These are phyloP conservation scores for Drosophila quadrilineata DNA, from an alignment of 1,140 invertebrate species.

Conservation along the genomic window DNA sequence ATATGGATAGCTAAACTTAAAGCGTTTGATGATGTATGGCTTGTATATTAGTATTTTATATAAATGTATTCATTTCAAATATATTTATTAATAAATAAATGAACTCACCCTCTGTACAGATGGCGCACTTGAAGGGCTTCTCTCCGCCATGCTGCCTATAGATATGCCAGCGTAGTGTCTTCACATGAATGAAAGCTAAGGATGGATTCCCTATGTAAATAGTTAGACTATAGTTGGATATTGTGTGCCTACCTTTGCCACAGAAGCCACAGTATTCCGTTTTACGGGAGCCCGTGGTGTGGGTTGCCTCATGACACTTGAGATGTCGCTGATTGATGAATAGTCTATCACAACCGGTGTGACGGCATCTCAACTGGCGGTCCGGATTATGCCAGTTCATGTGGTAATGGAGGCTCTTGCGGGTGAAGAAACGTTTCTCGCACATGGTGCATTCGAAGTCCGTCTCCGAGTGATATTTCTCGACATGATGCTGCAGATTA, in stretches of 20 bases:
- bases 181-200: slow-evolving; percentile 71
- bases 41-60: too few relatives aligned
- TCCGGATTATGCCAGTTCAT: slow-evolving; percentile 79
- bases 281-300: slow-evolving; percentile 59
- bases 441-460: slow-evolving; percentile 71
- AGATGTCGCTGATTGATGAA: slow-evolving; percentile 74
- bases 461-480: slow-evolving; percentile 76
- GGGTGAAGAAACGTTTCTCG: slow-evolving; percentile 70
- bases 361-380: slow-evolving; percentile 60
- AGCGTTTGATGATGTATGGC: slow-evolving; percentile 51
- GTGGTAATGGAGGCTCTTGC: slow-evolving; percentile 73
- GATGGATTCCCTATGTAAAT: not conserved
- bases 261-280: slow-evolving; percentile 69
- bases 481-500: slow-evolving; percentile 66
- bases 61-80: not conserved
- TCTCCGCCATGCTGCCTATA: slow-evolving; percentile 73
- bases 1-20: slow-evolving; percentile 48
- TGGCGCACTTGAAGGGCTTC: slow-evolving; percentile 70
- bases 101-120: slow-evolving; percentile 71
- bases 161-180: slow-evolving; percentile 75
- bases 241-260: slow-evolving; percentile 51
- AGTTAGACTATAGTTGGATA: not conserved
- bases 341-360: slow-evolving; percentile 63
- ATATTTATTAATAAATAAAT: not conserved
- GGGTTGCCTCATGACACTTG: slow-evolving; percentile 69